Evolutionary conservation across 2,888 invertebrate species (phyloP).

Genomic region (Tribolium freemani): DNA sequence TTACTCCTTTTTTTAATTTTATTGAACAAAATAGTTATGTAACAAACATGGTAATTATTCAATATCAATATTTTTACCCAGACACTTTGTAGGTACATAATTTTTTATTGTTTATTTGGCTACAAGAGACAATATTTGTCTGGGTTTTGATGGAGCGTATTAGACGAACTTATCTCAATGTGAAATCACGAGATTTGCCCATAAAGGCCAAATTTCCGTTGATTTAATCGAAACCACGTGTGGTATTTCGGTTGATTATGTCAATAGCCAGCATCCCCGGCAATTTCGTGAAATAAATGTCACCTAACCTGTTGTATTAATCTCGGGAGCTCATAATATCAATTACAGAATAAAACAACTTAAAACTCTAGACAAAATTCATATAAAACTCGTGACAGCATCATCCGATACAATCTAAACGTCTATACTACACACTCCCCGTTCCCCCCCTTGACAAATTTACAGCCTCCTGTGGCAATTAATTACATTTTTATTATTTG

Average conservation of each 20-base stretch:
- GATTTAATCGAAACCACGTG: background rate
- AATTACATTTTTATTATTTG: constrained; percentile 32
- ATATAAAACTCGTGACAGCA: constrained; percentile 41
- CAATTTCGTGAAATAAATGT: constrained; percentile 34
- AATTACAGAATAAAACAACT: constrained; percentile 35
- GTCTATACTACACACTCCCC: constrained; percentile 32
- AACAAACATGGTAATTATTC: too few species aligned
- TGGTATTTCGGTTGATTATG: background rate
- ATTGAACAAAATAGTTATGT: too few species aligned
- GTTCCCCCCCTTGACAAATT: constrained; percentile 6
- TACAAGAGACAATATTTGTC: too few species aligned
- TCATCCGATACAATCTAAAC: constrained; percentile 41
- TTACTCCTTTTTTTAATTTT: too few species aligned
- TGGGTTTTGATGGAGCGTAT: too few species aligned
- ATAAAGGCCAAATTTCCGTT: background rate
- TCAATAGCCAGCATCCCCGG: background rate
- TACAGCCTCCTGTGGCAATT: constrained; percentile 29
- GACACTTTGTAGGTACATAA: too few species aligned
- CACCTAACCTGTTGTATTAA: constrained; percentile 34
- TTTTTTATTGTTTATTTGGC: too few species aligned
- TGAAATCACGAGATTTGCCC: too few species aligned
- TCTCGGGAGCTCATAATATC: constrained; percentile 42
- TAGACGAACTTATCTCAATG: too few species aligned
- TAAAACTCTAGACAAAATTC: constrained; percentile 18
- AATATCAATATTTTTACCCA: too few species aligned